A percentile compares a stretch with the other conserved stretches of the same genome.
Conservation (phyloP, 2,113 vertebrate genomes). For the Ailurus styani region DNA sequence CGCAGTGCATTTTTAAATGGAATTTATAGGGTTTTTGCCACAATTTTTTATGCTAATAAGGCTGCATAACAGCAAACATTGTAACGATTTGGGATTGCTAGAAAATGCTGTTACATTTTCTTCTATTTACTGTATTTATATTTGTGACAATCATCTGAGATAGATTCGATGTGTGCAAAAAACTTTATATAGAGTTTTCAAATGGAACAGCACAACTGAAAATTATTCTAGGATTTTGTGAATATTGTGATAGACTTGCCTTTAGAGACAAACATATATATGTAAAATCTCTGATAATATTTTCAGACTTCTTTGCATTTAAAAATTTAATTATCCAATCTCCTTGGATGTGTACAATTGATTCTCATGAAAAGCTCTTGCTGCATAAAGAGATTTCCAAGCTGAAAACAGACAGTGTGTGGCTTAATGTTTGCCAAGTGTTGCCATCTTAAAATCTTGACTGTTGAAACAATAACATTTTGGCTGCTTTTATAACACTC, state of each 20-base stretch:
- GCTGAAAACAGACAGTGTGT: slow-evolving; percentile 62
- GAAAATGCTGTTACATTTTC: slow-evolving; percentile 54
- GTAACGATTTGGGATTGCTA: slow-evolving; percentile 51
- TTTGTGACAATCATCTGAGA: slow-evolving; percentile 58
- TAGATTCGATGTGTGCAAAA: slow-evolving; percentile 63
- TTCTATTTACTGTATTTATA: slow-evolving; percentile 65
- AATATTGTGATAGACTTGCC: slow-evolving; percentile 19
- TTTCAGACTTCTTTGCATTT: neutral
- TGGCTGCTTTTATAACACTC: slow-evolving; percentile 72
- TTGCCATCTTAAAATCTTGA: slow-evolving; percentile 70
- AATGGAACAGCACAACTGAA: slow-evolving; percentile 58
- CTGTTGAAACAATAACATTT: slow-evolving; percentile 75
- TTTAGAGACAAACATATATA: neutral
- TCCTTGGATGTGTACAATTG: neutral
- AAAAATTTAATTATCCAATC: neutral
- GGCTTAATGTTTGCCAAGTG: slow-evolving; percentile 63
- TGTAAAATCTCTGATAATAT: neutral
- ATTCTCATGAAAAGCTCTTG: slow-evolving; percentile 29
- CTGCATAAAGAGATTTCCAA: slow-evolving; percentile 30
- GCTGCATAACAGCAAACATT: slow-evolving; percentile 69
- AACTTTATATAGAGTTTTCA: slow-evolving; percentile 61
- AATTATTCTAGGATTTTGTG: slow-evolving; percentile 26
- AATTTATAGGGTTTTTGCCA: neutral
- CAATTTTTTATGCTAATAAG: slow-evolving; percentile 69
- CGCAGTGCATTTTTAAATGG: slow-evolving; percentile 42